Evolutionary conservation across 2,797 vertebrate species (phyloP).

Genomic region (Dromococcyx pavoninus): DNA sequence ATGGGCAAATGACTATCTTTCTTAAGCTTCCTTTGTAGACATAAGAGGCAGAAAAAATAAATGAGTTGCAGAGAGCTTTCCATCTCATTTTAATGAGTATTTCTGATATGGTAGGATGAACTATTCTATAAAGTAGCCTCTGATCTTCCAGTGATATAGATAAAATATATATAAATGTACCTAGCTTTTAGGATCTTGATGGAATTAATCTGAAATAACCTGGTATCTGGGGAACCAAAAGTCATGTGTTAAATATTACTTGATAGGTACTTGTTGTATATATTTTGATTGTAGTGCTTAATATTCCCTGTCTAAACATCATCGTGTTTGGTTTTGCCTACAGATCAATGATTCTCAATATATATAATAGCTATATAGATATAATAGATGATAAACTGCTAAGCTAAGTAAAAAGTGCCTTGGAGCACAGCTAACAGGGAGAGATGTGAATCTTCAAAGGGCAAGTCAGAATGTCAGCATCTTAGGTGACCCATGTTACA

Average conservation of each 20-base stretch:
- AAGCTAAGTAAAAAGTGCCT: background rate
- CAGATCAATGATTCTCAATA: background rate
- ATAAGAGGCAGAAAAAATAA: background rate
- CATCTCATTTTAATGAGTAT: background rate
- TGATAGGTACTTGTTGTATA: background rate
- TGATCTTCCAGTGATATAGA: background rate
- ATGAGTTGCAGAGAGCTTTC: background rate
- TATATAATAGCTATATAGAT: too few species aligned
- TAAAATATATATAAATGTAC: background rate
- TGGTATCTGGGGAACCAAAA: background rate
- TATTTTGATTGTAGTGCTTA: background rate
- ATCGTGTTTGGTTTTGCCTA: background rate
- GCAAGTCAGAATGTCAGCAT: background rate
- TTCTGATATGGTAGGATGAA: background rate
- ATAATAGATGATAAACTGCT: too few species aligned
- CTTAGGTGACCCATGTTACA: too few species aligned
- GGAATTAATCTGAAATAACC: background rate
- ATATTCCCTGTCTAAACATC: background rate
- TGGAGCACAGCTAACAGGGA: background rate
- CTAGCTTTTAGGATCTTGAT: background rate
- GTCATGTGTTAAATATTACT: background rate
- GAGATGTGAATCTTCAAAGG: background rate
- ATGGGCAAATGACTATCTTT: background rate
- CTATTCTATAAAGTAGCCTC: background rate
- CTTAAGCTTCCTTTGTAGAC: background rate